Percentiles rank a stretch among this genome's conserved stretches.
Conservation (phyloP, 2,888 invertebrate species). For the Trissoscelio sp. region DNA sequence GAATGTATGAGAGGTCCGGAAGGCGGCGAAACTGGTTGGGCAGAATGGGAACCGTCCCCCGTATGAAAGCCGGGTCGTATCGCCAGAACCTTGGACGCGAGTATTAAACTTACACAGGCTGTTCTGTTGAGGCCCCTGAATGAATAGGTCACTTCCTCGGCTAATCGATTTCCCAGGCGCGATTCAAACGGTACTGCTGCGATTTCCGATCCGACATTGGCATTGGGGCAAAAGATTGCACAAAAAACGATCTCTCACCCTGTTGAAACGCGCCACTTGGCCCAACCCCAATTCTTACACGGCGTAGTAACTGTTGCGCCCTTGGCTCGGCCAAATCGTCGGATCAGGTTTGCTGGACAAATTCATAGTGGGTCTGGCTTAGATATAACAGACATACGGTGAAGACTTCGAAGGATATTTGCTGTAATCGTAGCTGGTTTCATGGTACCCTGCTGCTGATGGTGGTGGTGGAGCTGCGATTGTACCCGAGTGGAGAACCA, state of each 20-base stretch:
- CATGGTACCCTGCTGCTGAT: background rate
- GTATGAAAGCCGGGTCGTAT: background rate
- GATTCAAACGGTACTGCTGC: too few relatives aligned
- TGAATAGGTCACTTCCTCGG: slow-evolving; percentile 51
- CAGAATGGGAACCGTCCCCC: too few relatives aligned
- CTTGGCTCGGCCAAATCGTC: slow-evolving; percentile 55
- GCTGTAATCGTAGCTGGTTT: background rate
- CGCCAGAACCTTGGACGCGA: slow-evolving; percentile 29
- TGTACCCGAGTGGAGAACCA: slow-evolving; percentile 33
- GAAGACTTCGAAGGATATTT: background rate
- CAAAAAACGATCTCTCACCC: slow-evolving; percentile 39
- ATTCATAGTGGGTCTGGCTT: too few relatives aligned
- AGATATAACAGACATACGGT: too few relatives aligned
- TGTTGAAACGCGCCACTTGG: slow-evolving; percentile 62
- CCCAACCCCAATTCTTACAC: slow-evolving; percentile 67
- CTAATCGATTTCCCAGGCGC: slow-evolving; percentile 51
- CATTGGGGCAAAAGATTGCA: too few relatives aligned
- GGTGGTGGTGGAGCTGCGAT: background rate
- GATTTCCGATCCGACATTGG: slow-evolving; percentile 52
- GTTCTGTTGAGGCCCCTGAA: slow-evolving; percentile 50
- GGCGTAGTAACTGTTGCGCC: slow-evolving; percentile 69
- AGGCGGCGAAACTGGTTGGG: too few relatives aligned
- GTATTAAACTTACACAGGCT: too few relatives aligned
- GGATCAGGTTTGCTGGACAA: too few relatives aligned
- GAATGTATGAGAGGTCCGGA: too few relatives aligned